These are phyloP conservation scores for Craniophora ligustri DNA, from an alignment of 2,888 invertebrate genomes.

Conservation along the genomic window DNA sequence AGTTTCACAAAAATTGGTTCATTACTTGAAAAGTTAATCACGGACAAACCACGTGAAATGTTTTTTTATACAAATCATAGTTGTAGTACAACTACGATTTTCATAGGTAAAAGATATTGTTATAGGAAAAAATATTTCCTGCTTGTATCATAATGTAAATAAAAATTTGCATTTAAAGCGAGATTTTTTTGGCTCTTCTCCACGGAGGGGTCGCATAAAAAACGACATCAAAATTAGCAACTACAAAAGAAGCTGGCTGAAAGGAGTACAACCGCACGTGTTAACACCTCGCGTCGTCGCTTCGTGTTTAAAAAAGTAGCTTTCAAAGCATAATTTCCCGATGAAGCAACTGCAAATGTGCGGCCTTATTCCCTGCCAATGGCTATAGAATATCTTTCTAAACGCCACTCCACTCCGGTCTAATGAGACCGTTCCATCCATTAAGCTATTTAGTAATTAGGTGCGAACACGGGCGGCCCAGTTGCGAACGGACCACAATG, in stretches of 20 bases:
- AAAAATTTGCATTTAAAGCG: background rate
- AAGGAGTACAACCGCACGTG: background rate
- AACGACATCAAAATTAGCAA: constrained; percentile 13
- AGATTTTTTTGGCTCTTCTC: background rate
- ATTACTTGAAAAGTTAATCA: no score
- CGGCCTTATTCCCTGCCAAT: constrained; percentile 47
- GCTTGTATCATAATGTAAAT: no score
- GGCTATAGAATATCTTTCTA: constrained; percentile 64
- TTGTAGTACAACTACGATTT: no score
- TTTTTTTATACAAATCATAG: no score
- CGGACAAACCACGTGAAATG: no score
- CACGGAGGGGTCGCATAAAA: constrained; percentile 9
- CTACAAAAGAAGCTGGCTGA: constrained; percentile 26
- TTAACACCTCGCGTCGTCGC: constrained; percentile 3
- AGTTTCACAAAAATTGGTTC: no score
- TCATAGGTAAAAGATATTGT: no score
- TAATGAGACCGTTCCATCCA: constrained; percentile 80
- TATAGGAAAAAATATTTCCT: no score
- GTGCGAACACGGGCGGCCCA: constrained; percentile 66
- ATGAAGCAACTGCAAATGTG: constrained; percentile 48
- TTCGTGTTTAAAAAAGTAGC: constrained; percentile 29
- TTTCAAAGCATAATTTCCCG: constrained; percentile 39
- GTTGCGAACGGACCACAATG: constrained; percentile 70
- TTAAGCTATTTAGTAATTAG: constrained; percentile 84
- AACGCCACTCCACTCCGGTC: constrained; percentile 68